Base-by-base conservation (phyloP, 2,113 vertebrate species). In the Mugil cephalus region DNA sequence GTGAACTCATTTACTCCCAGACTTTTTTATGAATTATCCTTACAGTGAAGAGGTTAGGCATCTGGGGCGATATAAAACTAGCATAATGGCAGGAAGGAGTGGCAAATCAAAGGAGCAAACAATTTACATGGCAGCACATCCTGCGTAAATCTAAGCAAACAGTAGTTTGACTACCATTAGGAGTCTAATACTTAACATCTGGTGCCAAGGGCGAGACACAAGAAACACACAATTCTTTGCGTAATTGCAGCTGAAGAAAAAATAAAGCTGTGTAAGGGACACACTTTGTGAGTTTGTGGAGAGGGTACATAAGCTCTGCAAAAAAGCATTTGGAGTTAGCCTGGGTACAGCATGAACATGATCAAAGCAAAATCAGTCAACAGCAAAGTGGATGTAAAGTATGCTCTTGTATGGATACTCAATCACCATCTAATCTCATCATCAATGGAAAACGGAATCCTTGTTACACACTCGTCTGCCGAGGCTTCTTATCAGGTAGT, bases 391-490 rank as follows among this genome's bases (percentile, higher is more conserved):
- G 51, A 77, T 50, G 64, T 79, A 69, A 65, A 63, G 51, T 52
- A 47, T 34, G 35, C 52, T 53, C 47, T 35, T 21, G 38, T 15
- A n/a, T 40, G 51, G 50, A 68, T 64, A 63, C 59, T 91, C 67
- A 60, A 65, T 86, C 79, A 80, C 39, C 52, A 42, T 51, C 59
- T 62, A 75, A 87, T 79, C 79, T 87, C 51, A 79, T 55, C 71
- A 76, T 53, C 79, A 13, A 50, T 24, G 30, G 54, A 71, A 83
- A 81, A 82, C 71, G 50, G 58, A 85, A 55, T 74, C 61, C 62
- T 71, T 24, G 54, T 93, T 84, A 98, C 61, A 96, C 94, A 21
- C 47, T 87, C 0, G 94, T 95, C 71, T 96, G 95, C 0, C 50
- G 82, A 6, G 45, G 40, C 0, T 19, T 69, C 42, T 45, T 89